Base-by-base conservation (phyloP, 1,140 invertebrate species). In the Sitodiplosis mosellana region DNA sequence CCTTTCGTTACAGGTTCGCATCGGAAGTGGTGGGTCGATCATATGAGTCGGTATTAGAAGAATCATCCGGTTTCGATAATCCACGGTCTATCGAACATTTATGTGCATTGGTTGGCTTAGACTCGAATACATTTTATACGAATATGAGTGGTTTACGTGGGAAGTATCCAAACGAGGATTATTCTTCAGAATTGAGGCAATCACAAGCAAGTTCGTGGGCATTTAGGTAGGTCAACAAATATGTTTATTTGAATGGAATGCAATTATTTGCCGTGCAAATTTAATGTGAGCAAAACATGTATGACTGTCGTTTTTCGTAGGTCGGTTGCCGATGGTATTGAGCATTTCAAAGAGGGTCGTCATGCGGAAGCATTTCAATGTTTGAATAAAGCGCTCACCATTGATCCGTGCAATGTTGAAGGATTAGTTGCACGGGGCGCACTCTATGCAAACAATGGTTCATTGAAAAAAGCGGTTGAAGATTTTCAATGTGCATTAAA, bases 301-400 rank as follows among this genome's bases (percentile, higher is more conserved):
- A n/a, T n/a, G n/a, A n/a, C n/a, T n/a, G n/a, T n/a, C n/a, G n/a
- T 43, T 43, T 7, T 18, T 38, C 45, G 2, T 44, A 78, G 83
- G 56, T 87, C 81, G 59, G 87, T 93, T 18, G 83, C 84, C 33
- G 86, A 92, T 67, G 92, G 92, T 49, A 91, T 96, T 54, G 80
- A 86, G 59, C 81, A 88, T 71, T 94, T 94, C 68, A 95, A 94
- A 68, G 77, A 79, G 48, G 87, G 87, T 37, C 75, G 86, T 57
- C 81, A 90, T 58, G 77, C 83, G 5, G 90, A 95, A 71, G 91
- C 91, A 37, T 93, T 94, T 68, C 90, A 94, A 61, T 89, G 87
- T 59, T 71, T 95, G 1, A 95, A 94, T 67, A 90, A 90, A 68
- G 90, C 90, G 2, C 67, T 96, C 2, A 83, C 79, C 59, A 91